Evolutionary conservation across 2,888 invertebrate genomes (phyloP).

Genomic region (Trachelus tabidus): DNA sequence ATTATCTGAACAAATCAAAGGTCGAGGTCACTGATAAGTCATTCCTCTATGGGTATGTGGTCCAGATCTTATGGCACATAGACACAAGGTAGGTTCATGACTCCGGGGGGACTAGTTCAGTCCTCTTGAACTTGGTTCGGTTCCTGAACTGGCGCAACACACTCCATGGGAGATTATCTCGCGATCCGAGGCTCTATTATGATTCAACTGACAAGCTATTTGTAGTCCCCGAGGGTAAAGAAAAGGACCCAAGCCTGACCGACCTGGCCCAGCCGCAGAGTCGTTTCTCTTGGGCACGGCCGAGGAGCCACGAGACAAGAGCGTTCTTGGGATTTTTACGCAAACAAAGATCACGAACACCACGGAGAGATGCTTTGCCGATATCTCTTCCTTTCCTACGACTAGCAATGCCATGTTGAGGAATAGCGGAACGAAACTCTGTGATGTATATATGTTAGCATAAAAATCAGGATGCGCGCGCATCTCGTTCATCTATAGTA

Average conservation of each 20-base stretch:
- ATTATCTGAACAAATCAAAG: neutral
- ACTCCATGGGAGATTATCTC: conserved; percentile 48
- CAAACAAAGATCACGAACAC: conserved; percentile 38
- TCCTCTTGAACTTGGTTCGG: neutral
- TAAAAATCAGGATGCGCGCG: neutral
- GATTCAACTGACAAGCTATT: conserved; percentile 59
- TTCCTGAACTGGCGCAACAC: conserved; percentile 15
- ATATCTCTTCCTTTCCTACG: conserved; percentile 30
- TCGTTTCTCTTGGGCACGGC: conserved; percentile 10
- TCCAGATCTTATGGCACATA: neutral
- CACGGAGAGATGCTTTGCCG: conserved; percentile 35
- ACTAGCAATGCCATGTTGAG: neutral
- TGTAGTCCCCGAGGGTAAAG: conserved; percentile 40
- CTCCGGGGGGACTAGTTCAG: neutral
- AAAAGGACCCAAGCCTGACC: conserved; percentile 15
- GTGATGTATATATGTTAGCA: neutral
- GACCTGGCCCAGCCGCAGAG: neutral
- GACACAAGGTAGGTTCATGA: neutral
- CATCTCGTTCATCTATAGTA: neutral
- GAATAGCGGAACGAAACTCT: neutral
- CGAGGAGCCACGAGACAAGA: conserved; percentile 27
- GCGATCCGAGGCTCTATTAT: conserved; percentile 57
- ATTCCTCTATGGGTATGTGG: neutral
- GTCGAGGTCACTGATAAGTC: neutral
- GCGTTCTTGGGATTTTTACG: conserved; percentile 38